A percentile compares a stretch with the other conserved stretches of the same genome.
Evolutionary conservation across 2,888 invertebrate species (phyloP).

Genomic region (Agrotis clavis): DNA sequence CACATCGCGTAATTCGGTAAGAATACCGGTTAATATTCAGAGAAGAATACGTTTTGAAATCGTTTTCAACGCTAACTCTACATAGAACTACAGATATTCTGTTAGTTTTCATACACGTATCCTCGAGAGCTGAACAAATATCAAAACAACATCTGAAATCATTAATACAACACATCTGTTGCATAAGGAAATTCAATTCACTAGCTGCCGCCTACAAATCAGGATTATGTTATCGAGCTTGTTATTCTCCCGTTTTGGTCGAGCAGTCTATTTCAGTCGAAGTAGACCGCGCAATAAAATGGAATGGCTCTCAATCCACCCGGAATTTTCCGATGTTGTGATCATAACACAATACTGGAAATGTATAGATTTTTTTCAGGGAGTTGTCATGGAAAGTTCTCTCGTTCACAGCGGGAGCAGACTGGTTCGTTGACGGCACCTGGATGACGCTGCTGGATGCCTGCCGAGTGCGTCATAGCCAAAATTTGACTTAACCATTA

Average conservation of each 20-base stretch:
- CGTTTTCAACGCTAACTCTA: neutral
- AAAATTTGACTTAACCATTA: conserved; percentile 74
- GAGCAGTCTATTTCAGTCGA: conserved; percentile 57
- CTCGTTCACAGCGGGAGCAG: conserved; percentile 29
- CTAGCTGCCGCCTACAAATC: conserved; percentile 25
- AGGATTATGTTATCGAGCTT: conserved; percentile 44
- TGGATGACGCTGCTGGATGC: conserved; percentile 75
- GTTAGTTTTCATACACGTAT: neutral
- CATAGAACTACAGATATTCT: neutral
- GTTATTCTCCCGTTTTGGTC: conserved; percentile 49
- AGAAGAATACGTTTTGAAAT: neutral
- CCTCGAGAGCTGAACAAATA: neutral
- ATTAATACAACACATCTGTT: conserved; percentile 9
- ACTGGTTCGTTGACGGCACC: conserved; percentile 79
- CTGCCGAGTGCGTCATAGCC: conserved; percentile 76
- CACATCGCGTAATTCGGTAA: conserved; percentile 71
- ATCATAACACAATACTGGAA: conserved; percentile 46
- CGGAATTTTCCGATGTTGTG: conserved; percentile 61
- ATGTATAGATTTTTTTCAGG: conserved; percentile 40
- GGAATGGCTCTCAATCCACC: conserved; percentile 46
- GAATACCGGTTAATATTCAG: conserved; percentile 45
- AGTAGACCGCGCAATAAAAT: conserved; percentile 59
- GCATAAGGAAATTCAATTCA: conserved; percentile 9
- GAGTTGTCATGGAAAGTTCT: conserved; percentile 65
- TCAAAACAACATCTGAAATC: neutral